Percentiles rank a stretch among this genome's conserved stretches.
Conservation (phyloP, 2,113 vertebrate genomes). For the Raja brachyura region DNA sequence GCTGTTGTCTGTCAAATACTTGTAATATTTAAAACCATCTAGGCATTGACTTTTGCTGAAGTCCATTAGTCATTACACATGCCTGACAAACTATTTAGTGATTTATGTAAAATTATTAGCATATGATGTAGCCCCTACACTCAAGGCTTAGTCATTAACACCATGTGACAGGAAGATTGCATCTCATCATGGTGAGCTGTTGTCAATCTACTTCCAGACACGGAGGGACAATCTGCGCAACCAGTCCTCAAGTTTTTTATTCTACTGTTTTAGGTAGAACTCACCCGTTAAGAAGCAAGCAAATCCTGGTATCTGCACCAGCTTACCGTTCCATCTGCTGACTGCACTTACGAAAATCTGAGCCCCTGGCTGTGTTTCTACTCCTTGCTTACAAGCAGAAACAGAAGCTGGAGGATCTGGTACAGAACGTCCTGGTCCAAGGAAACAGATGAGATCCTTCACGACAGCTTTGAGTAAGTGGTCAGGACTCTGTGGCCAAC, state of each 20-base stretch:
- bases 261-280: conserved; percentile 12
- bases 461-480: too few species aligned
- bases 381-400: too few species aligned
- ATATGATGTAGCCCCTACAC: neutral
- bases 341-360: too few species aligned
- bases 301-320: neutral
- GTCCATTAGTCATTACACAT: conserved; percentile 16
- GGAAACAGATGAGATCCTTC: too few species aligned
- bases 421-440: too few species aligned
- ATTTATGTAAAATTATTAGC: conserved; percentile 2
- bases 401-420: too few species aligned
- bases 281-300: neutral
- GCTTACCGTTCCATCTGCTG: too few species aligned
- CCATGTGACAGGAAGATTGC: neutral
- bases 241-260: neutral
- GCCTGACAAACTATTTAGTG: conserved; percentile 22
- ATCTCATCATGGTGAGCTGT: neutral
- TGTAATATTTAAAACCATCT: neutral
- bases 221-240: neutral
- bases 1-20: conserved; percentile 1
- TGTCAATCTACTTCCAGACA: conserved; percentile 2
- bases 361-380: too few species aligned
- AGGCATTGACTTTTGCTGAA: neutral
- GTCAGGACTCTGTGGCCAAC: too few species aligned
- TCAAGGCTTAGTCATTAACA: neutral